Evolutionary conservation across 1,140 invertebrate genomes (phyloP).

Genomic region (Drosophila lini): DNA sequence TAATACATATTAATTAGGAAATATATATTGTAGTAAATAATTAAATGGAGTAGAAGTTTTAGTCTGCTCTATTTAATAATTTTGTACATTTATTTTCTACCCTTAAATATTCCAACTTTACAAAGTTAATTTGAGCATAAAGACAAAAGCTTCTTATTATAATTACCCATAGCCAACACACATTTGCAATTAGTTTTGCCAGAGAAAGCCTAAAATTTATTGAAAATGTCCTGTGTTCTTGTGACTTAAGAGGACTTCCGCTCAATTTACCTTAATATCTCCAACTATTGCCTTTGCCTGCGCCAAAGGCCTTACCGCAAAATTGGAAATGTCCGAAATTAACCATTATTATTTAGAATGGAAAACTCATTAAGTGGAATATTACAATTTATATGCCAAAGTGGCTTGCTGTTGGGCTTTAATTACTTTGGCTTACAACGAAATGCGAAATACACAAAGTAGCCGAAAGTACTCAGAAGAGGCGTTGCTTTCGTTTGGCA

Average conservation of each 20-base stretch:
- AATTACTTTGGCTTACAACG: slow-evolving; percentile 45
- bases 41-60: background rate
- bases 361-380: slow-evolving; percentile 38
- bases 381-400: slow-evolving; percentile 37
- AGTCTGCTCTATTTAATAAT: too few species aligned
- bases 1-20: background rate
- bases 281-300: background rate
- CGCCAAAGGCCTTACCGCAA: background rate
- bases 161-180: background rate
- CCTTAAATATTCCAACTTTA: background rate
- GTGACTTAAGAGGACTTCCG: slow-evolving; percentile 2
- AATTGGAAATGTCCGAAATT: slow-evolving; percentile 19
- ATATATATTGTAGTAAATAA: background rate
- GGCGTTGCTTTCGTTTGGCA: slow-evolving; percentile 59
- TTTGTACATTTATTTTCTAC: too few species aligned
- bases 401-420: slow-evolving; percentile 33
- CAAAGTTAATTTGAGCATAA: background rate
- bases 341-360: slow-evolving; percentile 24
- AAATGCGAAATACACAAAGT: slow-evolving; percentile 26
- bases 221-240: background rate
- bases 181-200: slow-evolving; percentile 3
- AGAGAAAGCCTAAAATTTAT: background rate
- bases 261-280: slow-evolving; percentile 16
- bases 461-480: slow-evolving; percentile 34
- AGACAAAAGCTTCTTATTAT: background rate